Evolutionary conservation across 2,113 vertebrate genomes (phyloP), one percentile per base, ranked within the genome.

Genomic region (Grammomys dolichurus): DNA sequence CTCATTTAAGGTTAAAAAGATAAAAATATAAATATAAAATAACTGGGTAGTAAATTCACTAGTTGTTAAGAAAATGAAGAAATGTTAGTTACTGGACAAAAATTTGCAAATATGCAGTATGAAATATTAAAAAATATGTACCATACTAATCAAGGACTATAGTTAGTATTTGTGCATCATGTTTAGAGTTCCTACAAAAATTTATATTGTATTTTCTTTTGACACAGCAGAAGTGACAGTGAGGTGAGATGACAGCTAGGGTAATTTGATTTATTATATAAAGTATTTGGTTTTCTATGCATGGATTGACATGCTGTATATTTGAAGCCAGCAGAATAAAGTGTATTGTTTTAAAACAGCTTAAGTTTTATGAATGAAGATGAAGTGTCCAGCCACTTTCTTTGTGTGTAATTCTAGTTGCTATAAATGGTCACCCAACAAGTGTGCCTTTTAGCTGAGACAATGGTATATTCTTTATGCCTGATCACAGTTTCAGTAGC

Each of bases 211-310:
- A 48, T 3, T 33, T 65, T 3, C 31, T 20, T 11, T 48, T 65
- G 9, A 33, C 40, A 90, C 2, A 46, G 12, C 28, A 16, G 7
- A 77, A 46, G 5, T 2, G 1, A 48, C 1, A 48, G 3, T 8
- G 20, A 36, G 17, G 1, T 36, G 28, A 51, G 0, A 51, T 48
- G 20, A 28, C 19, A 36, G 1, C 1, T 1, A 31, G 63, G 7
- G 31, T 7, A 3, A 73, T 26, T 51, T 43, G 10, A 73, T 40
- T 33, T 2, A 40, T 4, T 48, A 16, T 24, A 40, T 31, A 33
- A 54, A 28, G 0, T 43, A n/a, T 51, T 0, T 63, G 10, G 2
- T 2, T 33, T 17, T 17, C 40, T 22, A n/a, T 54, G 11, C 40
- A 24, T 51, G 13, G 5, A 73, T 3, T 65, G 12, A 8, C 5